Conservation (phyloP, 2,888 invertebrate species). For the Parapristionchus giblindavisi region DNA sequence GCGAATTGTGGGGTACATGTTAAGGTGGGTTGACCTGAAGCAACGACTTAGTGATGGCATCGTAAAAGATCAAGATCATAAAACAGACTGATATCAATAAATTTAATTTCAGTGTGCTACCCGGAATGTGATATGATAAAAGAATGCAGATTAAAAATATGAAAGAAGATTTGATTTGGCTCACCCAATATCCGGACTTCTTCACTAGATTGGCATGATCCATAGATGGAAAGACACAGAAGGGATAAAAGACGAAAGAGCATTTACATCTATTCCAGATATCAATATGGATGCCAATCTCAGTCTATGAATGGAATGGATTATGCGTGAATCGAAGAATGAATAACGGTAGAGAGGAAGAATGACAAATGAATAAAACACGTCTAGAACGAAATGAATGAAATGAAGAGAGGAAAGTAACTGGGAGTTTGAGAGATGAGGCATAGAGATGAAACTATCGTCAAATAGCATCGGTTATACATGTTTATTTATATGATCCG, state of each 20-base stretch:
- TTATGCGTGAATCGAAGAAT: slow-evolving; percentile 23
- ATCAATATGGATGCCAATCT: too few species aligned
- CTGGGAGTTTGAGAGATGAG: slow-evolving; percentile 25
- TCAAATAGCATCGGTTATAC: slow-evolving; percentile 18
- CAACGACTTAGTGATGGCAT: too few species aligned
- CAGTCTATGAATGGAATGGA: too few species aligned
- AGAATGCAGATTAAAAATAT: not conserved
- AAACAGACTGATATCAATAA: too few species aligned
- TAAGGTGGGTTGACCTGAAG: slow-evolving; percentile 18
- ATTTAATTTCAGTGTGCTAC: too few species aligned
- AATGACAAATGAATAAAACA: slow-evolving; percentile 13
- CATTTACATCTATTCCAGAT: slow-evolving; percentile 33
- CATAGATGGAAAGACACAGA: not conserved
- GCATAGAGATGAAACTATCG: slow-evolving; percentile 30
- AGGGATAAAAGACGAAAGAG: slow-evolving; percentile 18
- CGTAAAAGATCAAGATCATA: too few species aligned
- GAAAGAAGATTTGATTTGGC: not conserved
- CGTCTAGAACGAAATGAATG: too few species aligned
- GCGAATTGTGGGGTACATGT: slow-evolving; percentile 26
- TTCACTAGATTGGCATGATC: not conserved
- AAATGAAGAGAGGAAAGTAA: slow-evolving; percentile 19
- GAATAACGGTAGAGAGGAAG: not conserved
- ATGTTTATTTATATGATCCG: slow-evolving; percentile 26
- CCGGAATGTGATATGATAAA: too few species aligned
- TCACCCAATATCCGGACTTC: slow-evolving; percentile 30